These are phyloP conservation scores for Typhlichthys subterraneus DNA, from an alignment of 2,797 vertebrate species.

Conservation along the genomic window DNA sequence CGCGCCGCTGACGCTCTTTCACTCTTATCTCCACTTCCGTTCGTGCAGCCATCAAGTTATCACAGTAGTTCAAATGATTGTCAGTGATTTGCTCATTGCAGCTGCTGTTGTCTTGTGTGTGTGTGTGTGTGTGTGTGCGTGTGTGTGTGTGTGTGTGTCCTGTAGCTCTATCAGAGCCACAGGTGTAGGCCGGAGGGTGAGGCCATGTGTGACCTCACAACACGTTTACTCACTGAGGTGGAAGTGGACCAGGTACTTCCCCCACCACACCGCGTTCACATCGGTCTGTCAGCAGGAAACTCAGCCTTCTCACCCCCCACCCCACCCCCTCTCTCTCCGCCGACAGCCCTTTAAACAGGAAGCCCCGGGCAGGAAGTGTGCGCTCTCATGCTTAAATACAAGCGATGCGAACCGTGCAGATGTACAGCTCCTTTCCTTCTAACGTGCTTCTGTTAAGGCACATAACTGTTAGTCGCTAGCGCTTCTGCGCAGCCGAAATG, in stretches of 20 bases:
- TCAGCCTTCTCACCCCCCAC: slow-evolving; percentile 58
- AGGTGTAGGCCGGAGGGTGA: slow-evolving; percentile 72
- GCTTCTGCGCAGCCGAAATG: slow-evolving; percentile 12
- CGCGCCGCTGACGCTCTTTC: no score
- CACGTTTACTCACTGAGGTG: slow-evolving; percentile 83
- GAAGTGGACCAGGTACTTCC: slow-evolving; percentile 88
- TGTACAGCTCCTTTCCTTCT: slow-evolving; percentile 14
- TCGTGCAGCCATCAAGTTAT: slow-evolving; percentile 7
- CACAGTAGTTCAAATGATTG: background rate
- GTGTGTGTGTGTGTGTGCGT: slow-evolving; percentile 39
- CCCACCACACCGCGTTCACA: slow-evolving; percentile 44
- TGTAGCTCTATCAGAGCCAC: slow-evolving; percentile 91
- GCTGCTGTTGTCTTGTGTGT: slow-evolving; percentile 23
- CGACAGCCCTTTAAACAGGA: slow-evolving; percentile 62
- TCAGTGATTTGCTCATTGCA: background rate
- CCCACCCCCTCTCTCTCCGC: slow-evolving; percentile 21
- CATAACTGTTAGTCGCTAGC: background rate
- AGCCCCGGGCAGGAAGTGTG: slow-evolving; percentile 65
- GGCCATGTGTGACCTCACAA: slow-evolving; percentile 78
- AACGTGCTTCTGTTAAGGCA: background rate
- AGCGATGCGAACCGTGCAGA: slow-evolving; percentile 53
- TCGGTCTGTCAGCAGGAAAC: slow-evolving; percentile 78
- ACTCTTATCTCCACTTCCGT: slow-evolving; percentile 1
- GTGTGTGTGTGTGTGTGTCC: slow-evolving; percentile 49
- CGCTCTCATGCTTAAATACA: slow-evolving; percentile 49